phyloP scores from a whole-genome alignment of 2,113 vertebrate genomes.

The Pteruthius melanotis region DNA sequence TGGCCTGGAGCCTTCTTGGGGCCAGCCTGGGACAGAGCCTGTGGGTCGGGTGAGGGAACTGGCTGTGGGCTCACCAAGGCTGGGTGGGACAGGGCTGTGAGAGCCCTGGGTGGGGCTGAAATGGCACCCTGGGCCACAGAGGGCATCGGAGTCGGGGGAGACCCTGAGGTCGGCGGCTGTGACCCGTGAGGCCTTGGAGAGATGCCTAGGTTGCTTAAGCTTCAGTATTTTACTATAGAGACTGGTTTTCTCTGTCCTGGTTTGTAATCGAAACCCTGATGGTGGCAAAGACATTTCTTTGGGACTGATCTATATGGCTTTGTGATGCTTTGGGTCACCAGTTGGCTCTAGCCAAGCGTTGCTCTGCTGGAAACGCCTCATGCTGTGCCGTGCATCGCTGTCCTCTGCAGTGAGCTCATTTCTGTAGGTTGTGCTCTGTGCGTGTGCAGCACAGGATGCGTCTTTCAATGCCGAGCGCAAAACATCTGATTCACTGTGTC shows the following conservation, averaged over 20 bases:
- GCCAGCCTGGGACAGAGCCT: too few species aligned
- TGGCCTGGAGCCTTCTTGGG: too few species aligned
- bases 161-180: accelerated
- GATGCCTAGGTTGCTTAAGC: not conserved
- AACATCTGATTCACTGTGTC: not conserved
- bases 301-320: not conserved
- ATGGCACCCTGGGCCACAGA: not conserved
- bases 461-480: not conserved
- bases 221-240: not conserved
- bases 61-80: not conserved
- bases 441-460: accelerated
- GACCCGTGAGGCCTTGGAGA: not conserved
- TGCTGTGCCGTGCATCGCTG: accelerated
- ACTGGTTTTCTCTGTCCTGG: not conserved
- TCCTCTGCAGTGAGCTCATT: not conserved
- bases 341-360: accelerated
- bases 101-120: not conserved
- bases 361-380: not conserved
- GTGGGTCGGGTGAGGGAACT: accelerated
- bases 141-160: accelerated
- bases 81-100: not conserved
- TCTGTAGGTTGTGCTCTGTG: not conserved
- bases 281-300: not conserved
- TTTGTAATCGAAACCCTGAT: not conserved
- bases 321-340: not conserved